A percentile compares a stretch with the other conserved stretches of the same genome.
Evolutionary conservation across 2,888 invertebrate genomes (phyloP).

Genomic region (Calliopum simillimum): DNA sequence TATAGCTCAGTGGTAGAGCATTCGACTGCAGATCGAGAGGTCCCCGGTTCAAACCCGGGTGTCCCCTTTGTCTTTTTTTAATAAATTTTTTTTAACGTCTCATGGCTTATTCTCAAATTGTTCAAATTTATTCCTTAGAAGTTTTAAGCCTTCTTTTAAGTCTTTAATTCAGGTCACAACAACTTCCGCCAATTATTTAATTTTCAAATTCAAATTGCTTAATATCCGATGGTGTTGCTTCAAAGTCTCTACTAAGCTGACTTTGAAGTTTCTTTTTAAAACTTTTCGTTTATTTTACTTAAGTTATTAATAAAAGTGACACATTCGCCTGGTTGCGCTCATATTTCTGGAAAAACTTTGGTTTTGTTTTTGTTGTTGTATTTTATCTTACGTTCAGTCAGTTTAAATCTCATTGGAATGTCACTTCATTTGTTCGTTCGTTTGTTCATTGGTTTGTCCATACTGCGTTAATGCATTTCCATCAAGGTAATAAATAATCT

Average conservation of each 20-base stretch:
- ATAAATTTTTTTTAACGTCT: too few relatives aligned
- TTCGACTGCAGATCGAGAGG: slow-evolving; percentile 64
- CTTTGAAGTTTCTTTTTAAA: neutral
- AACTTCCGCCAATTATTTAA: neutral
- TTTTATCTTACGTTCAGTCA: neutral
- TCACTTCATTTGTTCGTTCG: neutral
- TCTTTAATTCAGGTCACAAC: neutral
- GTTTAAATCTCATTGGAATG: neutral
- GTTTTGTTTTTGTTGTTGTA: neutral
- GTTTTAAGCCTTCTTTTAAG: neutral
- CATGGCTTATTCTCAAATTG: too few relatives aligned
- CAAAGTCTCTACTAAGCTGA: too few relatives aligned
- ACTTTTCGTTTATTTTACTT: neutral
- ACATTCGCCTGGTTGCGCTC: slow-evolving; percentile 4
- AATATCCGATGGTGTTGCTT: too few relatives aligned
- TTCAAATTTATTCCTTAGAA: neutral
- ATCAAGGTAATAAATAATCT: slow-evolving; percentile 34
- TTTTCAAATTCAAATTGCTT: neutral
- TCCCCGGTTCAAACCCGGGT: slow-evolving; percentile 59
- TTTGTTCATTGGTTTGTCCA: neutral
- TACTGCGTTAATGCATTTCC: slow-evolving; percentile 32
- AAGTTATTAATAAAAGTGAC: slow-evolving; percentile 19
- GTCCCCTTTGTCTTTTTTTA: slow-evolving; percentile 39
- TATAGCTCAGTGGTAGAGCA: slow-evolving; percentile 64
- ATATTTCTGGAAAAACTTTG: neutral